Percentiles rank a stretch among this genome's conserved stretches.
phyloP scores from a whole-genome alignment of 2,797 vertebrate genomes.

The Arctocebus calabarensis region DNA sequence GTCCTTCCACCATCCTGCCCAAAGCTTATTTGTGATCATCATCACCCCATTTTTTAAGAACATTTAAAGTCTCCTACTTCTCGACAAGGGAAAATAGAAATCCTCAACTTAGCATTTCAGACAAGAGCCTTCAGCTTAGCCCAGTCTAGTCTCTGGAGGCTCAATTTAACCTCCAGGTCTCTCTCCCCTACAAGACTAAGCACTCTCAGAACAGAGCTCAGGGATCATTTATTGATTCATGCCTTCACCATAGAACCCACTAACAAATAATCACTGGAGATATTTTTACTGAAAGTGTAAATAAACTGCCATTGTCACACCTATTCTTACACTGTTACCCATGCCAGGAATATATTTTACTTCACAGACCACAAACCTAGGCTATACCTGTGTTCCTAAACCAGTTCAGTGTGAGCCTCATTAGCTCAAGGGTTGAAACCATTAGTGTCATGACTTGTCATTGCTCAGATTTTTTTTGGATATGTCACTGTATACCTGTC shows the following conservation, averaged over 20 bases:
- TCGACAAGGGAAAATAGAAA: background rate
- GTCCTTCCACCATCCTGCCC: background rate
- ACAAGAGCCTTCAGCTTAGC: background rate
- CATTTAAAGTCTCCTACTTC: slow-evolving; percentile 28
- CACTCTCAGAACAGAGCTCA: background rate
- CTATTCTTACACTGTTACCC: background rate
- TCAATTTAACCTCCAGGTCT: slow-evolving; percentile 39
- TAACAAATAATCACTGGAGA: background rate
- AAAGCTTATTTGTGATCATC: slow-evolving; percentile 4
- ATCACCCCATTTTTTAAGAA: slow-evolving; percentile 34
- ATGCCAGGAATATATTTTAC: slow-evolving; percentile 33
- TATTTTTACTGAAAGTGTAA: slow-evolving; percentile 32
- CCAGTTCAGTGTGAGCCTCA: slow-evolving; percentile 33
- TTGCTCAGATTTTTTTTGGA: slow-evolving; percentile 34
- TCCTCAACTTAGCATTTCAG: slow-evolving; percentile 40
- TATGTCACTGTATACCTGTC: slow-evolving; percentile 17
- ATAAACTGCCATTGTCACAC: background rate
- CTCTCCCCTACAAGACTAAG: background rate
- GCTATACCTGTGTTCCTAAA: background rate
- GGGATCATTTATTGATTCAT: slow-evolving; percentile 33
- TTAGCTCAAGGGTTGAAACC: background rate
- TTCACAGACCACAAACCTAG: slow-evolving; percentile 2
- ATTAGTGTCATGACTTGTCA: slow-evolving; percentile 47
- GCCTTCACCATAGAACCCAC: background rate
- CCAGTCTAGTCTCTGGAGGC: background rate